Evolutionary conservation across 2,113 vertebrate species (phyloP).

Genomic region (Aythya baeri): DNA sequence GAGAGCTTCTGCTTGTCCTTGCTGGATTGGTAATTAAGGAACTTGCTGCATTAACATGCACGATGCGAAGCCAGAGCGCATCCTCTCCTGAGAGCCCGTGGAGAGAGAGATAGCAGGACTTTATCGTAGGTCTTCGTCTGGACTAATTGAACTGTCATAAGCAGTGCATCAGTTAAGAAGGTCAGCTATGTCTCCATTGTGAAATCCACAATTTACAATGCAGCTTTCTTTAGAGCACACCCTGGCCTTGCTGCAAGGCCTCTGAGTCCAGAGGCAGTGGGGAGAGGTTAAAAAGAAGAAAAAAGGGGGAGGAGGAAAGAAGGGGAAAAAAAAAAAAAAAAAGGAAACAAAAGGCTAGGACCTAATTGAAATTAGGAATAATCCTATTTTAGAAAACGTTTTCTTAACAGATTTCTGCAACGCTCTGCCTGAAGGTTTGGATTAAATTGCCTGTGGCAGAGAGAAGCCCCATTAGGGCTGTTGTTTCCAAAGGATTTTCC

Average conservation of each 20-base stretch:
- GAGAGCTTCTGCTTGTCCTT: background rate
- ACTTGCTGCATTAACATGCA: conserved; percentile 25
- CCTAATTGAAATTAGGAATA: conserved; percentile 82
- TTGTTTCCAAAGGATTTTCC: conserved; percentile 81
- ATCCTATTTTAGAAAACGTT: conserved; percentile 85
- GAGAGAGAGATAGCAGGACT: conserved; percentile 30
- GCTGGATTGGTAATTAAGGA: conserved; percentile 47
- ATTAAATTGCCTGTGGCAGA: conserved; percentile 86
- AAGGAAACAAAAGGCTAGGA: background rate
- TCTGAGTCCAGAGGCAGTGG: background rate
- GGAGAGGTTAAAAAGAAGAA: background rate
- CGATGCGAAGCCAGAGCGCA: background rate
- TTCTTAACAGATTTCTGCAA: conserved; percentile 81
- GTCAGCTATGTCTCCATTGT: background rate
- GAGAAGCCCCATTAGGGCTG: conserved; percentile 83
- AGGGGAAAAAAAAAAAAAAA: background rate
- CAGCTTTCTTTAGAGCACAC: conserved; percentile 27
- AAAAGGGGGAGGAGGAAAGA: background rate
- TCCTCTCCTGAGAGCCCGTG: conserved; percentile 31
- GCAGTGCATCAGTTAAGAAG: conserved; percentile 20
- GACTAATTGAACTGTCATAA: conserved; percentile 74
- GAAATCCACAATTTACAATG: background rate
- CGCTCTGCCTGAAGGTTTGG: conserved; percentile 75
- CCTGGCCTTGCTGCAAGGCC: background rate
- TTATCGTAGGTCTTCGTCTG: conserved; percentile 6